Evolutionary conservation across 2,797 vertebrate genomes (phyloP).

Genomic region (Schizopygopsis pylzovi): DNA sequence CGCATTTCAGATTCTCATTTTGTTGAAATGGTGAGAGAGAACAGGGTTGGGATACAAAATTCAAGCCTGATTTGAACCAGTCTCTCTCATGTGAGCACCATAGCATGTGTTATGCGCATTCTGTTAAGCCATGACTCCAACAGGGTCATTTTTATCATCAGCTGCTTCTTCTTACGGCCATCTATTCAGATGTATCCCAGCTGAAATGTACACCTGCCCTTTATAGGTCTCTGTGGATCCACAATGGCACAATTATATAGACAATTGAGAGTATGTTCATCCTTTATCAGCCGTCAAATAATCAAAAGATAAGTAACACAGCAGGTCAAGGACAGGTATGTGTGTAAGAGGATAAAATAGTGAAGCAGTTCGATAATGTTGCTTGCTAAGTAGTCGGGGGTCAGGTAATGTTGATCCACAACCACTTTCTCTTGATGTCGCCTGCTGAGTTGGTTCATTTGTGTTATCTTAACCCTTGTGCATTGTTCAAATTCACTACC

Average conservation of each 20-base stretch:
- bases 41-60: not conserved
- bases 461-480: not conserved
- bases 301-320: slow-evolving; percentile 36
- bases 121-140: not conserved
- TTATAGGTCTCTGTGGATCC: slow-evolving; percentile 52
- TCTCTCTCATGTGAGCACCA: not conserved
- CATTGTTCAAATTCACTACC: too few relatives aligned
- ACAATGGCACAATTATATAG: slow-evolving; percentile 42
- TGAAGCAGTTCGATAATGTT: slow-evolving; percentile 10
- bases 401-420: slow-evolving; percentile 23
- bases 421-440: not conserved
- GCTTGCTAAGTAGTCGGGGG: slow-evolving; percentile 22
- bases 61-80: not conserved
- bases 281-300: slow-evolving; percentile 39
- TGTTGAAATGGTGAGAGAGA: not conserved
- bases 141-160: slow-evolving; percentile 36
- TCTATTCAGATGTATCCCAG: slow-evolving; percentile 26
- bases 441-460: slow-evolving; percentile 15
- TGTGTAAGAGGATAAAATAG: not conserved
- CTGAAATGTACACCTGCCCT: slow-evolving; percentile 37
- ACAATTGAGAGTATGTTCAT: slow-evolving; percentile 51
- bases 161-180: slow-evolving; percentile 11
- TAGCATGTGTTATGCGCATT: not conserved
- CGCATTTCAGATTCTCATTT: not conserved
- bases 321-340: slow-evolving; percentile 38